Conservation (phyloP, 1,140 invertebrate genomes). For the Atta texana region DNA sequence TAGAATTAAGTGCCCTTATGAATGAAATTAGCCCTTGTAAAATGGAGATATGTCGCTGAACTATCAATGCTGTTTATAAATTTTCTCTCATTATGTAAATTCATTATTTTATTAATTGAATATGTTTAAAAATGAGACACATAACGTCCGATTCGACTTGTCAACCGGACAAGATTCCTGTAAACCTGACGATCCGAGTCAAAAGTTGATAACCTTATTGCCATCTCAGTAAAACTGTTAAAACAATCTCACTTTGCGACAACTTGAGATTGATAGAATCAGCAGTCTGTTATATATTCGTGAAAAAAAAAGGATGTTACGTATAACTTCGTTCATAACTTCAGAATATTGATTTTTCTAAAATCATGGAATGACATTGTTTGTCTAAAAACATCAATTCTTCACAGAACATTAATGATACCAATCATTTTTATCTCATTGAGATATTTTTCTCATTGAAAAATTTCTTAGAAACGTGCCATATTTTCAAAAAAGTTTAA, state of each 20-base stretch:
- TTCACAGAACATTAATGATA: background rate
- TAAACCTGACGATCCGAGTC: too few species aligned
- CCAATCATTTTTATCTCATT: background rate
- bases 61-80: too few species aligned
- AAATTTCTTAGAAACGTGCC: conserved; percentile 1
- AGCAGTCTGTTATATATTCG: background rate
- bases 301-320: background rate
- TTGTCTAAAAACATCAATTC: background rate
- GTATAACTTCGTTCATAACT: background rate
- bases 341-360: background rate
- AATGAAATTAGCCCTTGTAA: too few species aligned
- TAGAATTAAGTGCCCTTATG: too few species aligned
- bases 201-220: too few species aligned
- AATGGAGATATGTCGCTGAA: too few species aligned
- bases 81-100: too few species aligned
- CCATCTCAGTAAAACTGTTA: too few species aligned
- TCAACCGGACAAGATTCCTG: too few species aligned
- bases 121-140: too few species aligned
- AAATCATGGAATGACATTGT: conserved; percentile 15
- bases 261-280: background rate
- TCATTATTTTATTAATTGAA: too few species aligned
- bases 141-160: too few species aligned
- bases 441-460: background rate
- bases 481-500: conserved; percentile 17
- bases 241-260: background rate